Conservation (phyloP, 1,140 invertebrate genomes). For the Monochamus saltuarius region DNA sequence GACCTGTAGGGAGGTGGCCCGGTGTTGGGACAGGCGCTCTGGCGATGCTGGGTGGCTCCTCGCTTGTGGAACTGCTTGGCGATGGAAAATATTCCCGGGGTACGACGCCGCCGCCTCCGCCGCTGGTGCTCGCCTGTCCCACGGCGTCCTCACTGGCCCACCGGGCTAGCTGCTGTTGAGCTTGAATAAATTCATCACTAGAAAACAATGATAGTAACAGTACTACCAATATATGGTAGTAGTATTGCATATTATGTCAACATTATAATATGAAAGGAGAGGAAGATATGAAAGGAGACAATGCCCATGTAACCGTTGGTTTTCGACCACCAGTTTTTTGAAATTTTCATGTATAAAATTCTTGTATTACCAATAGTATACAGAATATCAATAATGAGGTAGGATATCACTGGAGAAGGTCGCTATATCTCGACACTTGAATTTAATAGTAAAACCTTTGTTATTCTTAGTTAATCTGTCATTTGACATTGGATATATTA, state of each 20-base stretch:
- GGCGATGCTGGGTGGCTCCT: constrained; percentile 52
- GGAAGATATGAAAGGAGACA: too few relatives aligned
- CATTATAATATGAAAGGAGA: too few relatives aligned
- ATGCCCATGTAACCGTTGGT: too few relatives aligned
- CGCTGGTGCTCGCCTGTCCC: constrained; percentile 52
- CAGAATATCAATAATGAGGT: too few relatives aligned
- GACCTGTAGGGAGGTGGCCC: constrained; percentile 37
- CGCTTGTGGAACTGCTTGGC: constrained; percentile 48
- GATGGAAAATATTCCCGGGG: constrained; percentile 57
- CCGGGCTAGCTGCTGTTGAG: constrained; percentile 88
- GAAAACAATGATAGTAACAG: constrained; percentile 70
- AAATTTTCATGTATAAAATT: too few relatives aligned
- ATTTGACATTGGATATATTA: too few relatives aligned
- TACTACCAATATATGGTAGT: constrained; percentile 31
- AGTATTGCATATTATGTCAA: not conserved
- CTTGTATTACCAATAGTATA: too few relatives aligned
- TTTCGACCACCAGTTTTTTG: too few relatives aligned
- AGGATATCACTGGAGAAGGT: too few relatives aligned
- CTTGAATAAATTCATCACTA: constrained; percentile 93
- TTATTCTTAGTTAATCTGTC: too few relatives aligned
- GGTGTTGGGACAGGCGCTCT: constrained; percentile 43
- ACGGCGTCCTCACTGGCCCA: constrained; percentile 86
- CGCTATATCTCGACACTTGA: too few relatives aligned
- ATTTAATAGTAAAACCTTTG: too few relatives aligned
- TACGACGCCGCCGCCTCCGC: constrained; percentile 37